Percentiles rank a stretch among this genome's conserved stretches.
Evolutionary conservation across 2,888 invertebrate species (phyloP).

Genomic region (Sycophila texana): DNA sequence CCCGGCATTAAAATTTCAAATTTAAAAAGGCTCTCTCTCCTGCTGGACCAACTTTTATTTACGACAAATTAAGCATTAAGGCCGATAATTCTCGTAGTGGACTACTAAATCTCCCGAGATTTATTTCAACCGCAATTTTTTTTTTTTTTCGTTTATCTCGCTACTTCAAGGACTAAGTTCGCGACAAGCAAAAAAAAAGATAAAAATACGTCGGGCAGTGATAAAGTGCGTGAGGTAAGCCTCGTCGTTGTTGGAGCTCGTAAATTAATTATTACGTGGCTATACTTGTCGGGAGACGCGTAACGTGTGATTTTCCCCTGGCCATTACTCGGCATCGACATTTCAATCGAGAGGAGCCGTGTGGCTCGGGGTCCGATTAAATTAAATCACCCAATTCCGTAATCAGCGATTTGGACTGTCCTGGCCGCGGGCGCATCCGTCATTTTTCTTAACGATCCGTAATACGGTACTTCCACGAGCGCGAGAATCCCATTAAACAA

Average conservation of each 20-base stretch:
- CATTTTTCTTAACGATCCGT: constrained; percentile 56
- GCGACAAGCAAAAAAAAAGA: not conserved
- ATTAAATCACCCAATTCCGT: constrained; percentile 48
- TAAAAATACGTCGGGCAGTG: not conserved
- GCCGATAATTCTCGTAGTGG: constrained; percentile 25
- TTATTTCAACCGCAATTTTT: not conserved
- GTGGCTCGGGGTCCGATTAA: constrained; percentile 31
- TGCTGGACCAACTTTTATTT: constrained; percentile 26
- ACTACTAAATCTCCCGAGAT: not conserved
- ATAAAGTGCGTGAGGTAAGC: not conserved
- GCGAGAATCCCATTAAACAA: constrained; percentile 50
- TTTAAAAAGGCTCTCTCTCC: constrained; percentile 44
- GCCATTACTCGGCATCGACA: constrained; percentile 39
- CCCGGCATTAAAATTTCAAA: constrained; percentile 51
- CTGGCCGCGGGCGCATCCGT: constrained; percentile 46
- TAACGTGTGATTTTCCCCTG: constrained; percentile 41
- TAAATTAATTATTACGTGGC: not conserved
- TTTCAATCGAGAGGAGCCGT: constrained; percentile 34
- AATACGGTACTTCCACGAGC: constrained; percentile 48
- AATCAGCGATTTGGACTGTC: constrained; percentile 38
- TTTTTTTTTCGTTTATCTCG: not conserved
- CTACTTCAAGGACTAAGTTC: not conserved
- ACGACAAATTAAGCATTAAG: constrained; percentile 45
- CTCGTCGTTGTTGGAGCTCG: not conserved
- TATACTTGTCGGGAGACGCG: not conserved